These are phyloP conservation scores for Adelges cooleyi DNA, from an alignment of 1,140 invertebrate species.

Conservation along the genomic window DNA sequence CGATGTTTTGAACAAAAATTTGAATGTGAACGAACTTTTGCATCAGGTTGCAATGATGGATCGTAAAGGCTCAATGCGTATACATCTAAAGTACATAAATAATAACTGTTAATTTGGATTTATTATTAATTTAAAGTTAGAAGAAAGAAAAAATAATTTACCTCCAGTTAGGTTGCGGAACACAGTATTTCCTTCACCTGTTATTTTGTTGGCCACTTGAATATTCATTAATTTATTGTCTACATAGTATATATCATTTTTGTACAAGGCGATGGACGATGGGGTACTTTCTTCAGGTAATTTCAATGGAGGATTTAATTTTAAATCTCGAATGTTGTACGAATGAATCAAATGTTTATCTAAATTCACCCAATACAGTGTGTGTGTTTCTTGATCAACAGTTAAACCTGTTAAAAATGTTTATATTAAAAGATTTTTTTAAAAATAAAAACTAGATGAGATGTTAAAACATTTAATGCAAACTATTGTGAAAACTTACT, in stretches of 20 bases:
- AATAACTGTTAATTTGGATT: too few relatives aligned
- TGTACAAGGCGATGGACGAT: constrained; percentile 48
- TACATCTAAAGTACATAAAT: constrained; percentile 42
- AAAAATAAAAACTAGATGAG: background rate
- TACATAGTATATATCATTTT: constrained; percentile 47
- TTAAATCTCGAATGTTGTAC: constrained; percentile 44
- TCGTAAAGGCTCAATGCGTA: constrained; percentile 60
- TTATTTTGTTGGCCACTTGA: constrained; percentile 44
- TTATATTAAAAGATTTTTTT: constrained; percentile 19
- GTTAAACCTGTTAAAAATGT: constrained; percentile 42
- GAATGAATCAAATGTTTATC: constrained; percentile 52
- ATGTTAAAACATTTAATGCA: background rate
- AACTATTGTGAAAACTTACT: constrained; percentile 8
- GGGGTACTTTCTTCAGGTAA: constrained; percentile 36
- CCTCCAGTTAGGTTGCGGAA: constrained; percentile 38
- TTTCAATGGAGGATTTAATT: constrained; percentile 39
- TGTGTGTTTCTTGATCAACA: constrained; percentile 47
- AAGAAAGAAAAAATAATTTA: background rate
- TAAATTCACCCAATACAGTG: constrained; percentile 59
- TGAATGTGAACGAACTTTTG: constrained; percentile 45
- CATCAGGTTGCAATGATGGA: constrained; percentile 45
- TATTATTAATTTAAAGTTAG: too few relatives aligned
- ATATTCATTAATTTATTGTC: constrained; percentile 46
- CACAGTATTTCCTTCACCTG: constrained; percentile 36
- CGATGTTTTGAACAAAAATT: constrained; percentile 47